phyloP scores from a whole-genome alignment of 2,113 vertebrate species.

The Megaceryle torquata region DNA sequence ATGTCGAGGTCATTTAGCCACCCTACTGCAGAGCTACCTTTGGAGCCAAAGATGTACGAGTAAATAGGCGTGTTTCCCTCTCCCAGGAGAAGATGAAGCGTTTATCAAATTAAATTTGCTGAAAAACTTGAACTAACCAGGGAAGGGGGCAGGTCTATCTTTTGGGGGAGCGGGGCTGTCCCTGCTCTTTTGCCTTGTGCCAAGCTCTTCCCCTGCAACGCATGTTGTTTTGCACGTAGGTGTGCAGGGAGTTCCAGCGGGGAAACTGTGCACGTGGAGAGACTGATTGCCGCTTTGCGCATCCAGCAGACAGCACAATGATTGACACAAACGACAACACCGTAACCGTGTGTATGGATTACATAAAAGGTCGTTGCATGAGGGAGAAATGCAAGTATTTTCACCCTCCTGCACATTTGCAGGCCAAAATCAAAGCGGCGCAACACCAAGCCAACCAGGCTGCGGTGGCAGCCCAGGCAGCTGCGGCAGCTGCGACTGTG shows the following conservation, averaged over 20 bases:
- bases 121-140: not conserved
- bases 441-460: constrained; percentile 95
- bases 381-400: constrained; percentile 99
- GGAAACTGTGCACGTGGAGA: constrained; percentile 94
- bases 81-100: not conserved
- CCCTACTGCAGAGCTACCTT: not conserved
- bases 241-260: constrained; percentile 95
- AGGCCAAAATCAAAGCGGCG: constrained; percentile 97
- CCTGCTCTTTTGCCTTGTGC: not conserved
- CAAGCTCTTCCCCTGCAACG: not conserved
- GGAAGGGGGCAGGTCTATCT: not conserved
- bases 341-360: constrained; percentile 99
- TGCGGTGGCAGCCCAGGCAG: constrained; percentile 87
- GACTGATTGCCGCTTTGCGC: constrained; percentile 96
- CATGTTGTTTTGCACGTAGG: constrained; percentile 73
- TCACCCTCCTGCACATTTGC: constrained; percentile 98
- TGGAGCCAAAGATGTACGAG: not conserved
- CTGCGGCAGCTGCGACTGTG: constrained; percentile 88
- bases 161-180: not conserved
- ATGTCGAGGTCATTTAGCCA: not conserved
- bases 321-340: constrained; percentile 95
- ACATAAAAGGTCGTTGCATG: constrained; percentile 98
- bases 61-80: not conserved
- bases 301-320: constrained; percentile 95
- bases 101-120: not conserved